Evolutionary conservation across 2,113 vertebrate genomes (phyloP).

Genomic region (Lepidothrix coronata): DNA sequence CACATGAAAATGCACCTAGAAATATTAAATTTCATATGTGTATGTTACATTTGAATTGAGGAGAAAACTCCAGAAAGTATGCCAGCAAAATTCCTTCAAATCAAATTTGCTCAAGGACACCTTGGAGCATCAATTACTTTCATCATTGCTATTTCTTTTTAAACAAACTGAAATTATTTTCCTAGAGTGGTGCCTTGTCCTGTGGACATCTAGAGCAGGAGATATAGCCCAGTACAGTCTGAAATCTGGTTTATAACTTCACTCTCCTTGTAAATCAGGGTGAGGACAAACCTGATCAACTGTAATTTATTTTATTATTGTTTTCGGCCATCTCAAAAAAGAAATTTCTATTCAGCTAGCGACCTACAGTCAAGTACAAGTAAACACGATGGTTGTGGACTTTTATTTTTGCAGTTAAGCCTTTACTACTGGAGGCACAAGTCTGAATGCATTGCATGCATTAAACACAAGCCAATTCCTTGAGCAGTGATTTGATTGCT

Average conservation of each 20-base stretch:
- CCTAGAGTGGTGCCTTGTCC: neutral
- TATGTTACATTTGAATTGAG: neutral
- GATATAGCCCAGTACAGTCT: neutral
- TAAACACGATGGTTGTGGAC: neutral
- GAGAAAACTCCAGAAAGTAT: neutral
- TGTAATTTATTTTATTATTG: neutral
- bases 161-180: neutral
- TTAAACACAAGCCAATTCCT: neutral
- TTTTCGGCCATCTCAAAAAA: neutral
- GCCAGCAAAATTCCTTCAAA: neutral
- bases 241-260: neutral
- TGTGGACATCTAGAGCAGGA: neutral
- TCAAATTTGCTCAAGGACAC: neutral
- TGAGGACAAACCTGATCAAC: neutral
- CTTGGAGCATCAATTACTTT: neutral
- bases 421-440: neutral
- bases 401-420: slow-evolving; percentile 48
- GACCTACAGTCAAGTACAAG: neutral
- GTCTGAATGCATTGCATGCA: neutral
- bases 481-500: neutral
- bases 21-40: neutral
- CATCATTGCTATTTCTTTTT: neutral
- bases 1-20: neutral
- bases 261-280: neutral
- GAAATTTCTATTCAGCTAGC: slow-evolving; percentile 18